phyloP scores from a whole-genome alignment of 2,797 vertebrate species.

The Chromis chromis region DNA sequence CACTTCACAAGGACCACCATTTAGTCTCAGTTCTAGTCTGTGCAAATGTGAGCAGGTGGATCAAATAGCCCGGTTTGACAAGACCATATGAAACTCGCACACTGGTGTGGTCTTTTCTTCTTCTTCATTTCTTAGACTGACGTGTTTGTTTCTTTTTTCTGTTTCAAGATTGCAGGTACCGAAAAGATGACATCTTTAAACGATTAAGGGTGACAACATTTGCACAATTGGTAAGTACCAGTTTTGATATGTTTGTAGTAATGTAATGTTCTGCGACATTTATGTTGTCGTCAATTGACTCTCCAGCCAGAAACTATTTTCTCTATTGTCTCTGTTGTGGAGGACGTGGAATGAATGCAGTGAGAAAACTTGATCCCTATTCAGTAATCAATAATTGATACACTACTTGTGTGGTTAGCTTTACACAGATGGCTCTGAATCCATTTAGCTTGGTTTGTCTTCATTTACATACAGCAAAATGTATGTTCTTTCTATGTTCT shows the following conservation, averaged over 20 bases:
- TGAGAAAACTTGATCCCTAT: neutral
- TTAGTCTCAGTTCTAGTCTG: constrained; percentile 10
- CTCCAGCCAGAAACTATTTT: neutral
- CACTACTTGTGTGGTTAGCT: no score
- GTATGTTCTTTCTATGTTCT: no score
- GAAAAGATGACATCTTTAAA: constrained; percentile 95
- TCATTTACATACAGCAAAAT: no score
- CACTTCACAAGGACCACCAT: neutral
- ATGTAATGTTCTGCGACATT: neutral
- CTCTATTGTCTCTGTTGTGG: neutral
- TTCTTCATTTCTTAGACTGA: neutral
- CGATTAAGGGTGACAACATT: constrained; percentile 95
- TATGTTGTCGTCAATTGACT: neutral
- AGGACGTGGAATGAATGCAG: neutral
- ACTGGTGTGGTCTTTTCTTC: neutral
- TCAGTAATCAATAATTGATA: no score
- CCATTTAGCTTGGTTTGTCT: no score
- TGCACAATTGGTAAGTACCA: constrained; percentile 91
- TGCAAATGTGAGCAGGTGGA: constrained; percentile 13
- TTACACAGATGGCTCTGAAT: no score
- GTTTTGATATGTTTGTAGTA: neutral
- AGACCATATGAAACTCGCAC: neutral
- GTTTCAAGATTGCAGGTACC: constrained; percentile 93
- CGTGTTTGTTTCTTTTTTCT: constrained; percentile 31
- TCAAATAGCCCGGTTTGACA: constrained; percentile 1